These are phyloP conservation scores for Thermophis baileyi DNA, from an alignment of 2,113 vertebrate species.

Conservation along the genomic window DNA sequence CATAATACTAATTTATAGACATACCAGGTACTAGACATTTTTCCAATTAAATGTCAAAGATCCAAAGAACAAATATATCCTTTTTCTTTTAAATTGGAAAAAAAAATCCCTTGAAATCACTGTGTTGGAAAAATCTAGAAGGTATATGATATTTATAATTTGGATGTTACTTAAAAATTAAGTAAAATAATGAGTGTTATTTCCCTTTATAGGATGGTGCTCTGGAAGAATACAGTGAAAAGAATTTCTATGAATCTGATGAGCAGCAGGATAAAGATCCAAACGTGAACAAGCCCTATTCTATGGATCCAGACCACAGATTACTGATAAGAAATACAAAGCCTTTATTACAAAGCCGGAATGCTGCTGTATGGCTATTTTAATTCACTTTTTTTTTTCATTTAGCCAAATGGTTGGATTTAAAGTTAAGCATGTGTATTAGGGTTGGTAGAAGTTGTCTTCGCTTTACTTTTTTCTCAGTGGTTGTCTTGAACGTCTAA, in stretches of 20 bases:
- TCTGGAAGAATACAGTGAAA: conserved; percentile 78
- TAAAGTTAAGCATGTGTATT: neutral
- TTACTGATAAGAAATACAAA: conserved; percentile 91
- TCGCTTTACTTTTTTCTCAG: neutral
- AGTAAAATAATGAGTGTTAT: neutral
- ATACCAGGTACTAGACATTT: neutral
- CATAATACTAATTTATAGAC: neutral
- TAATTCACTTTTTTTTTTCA: neutral
- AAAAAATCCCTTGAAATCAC: conserved; percentile 11
- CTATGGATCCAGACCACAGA: conserved; percentile 96
- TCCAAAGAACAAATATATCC: neutral
- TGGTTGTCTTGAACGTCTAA: neutral
- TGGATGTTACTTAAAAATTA: neutral
- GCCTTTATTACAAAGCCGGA: conserved; percentile 95
- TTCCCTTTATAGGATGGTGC: conserved; percentile 68
- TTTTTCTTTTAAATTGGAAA: neutral
- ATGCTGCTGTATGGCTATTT: conserved; percentile 85
- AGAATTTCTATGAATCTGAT: conserved; percentile 88
- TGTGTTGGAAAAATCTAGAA: neutral
- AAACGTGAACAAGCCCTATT: conserved; percentile 65
- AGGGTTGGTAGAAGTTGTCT: neutral
- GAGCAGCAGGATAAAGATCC: conserved; percentile 71
- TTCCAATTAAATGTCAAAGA: neutral
- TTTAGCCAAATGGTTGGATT: neutral
- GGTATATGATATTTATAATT: fast-evolving